A percentile compares a stretch with the other conserved stretches of the same genome.
Conservation (phyloP, 1,140 invertebrate genomes). For the Hydropsyche tenuis region DNA sequence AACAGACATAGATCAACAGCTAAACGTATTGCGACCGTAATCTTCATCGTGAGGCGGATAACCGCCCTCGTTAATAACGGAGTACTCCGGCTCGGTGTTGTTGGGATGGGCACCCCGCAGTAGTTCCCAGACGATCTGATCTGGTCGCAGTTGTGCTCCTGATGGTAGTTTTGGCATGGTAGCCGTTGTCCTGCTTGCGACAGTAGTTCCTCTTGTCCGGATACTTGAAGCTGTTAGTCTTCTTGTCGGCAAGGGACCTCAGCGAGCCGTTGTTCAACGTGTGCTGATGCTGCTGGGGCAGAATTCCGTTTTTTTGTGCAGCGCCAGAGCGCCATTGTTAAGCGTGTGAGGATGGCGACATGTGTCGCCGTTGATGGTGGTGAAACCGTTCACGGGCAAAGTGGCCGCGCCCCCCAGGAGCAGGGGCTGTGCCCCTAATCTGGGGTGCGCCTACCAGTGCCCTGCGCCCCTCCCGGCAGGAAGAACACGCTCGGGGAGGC, state of each 20-base stretch:
- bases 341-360: conserved; percentile 58
- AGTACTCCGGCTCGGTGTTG: conserved; percentile 59
- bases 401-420: conserved; percentile 68
- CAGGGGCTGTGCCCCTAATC: conserved; percentile 62
- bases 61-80: conserved; percentile 58
- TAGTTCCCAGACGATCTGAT: conserved; percentile 48
- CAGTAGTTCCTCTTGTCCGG: conserved; percentile 58
- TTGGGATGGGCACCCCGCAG: conserved; percentile 45
- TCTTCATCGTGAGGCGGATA: conserved; percentile 54
- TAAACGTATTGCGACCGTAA: conserved; percentile 61
- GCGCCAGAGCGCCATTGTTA: conserved; percentile 61
- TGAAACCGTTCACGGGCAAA: conserved; percentile 75
- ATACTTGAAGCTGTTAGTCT: conserved; percentile 58
- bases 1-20: conserved; percentile 56
- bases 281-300: conserved; percentile 37
- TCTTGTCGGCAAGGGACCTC: conserved; percentile 58
- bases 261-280: conserved; percentile 59
- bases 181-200: conserved; percentile 59
- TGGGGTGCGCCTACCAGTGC: conserved; percentile 62
- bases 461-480: conserved; percentile 64
- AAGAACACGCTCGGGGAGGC: conserved; percentile 76
- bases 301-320: conserved; percentile 49
- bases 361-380: conserved; percentile 73
- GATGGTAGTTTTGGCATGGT: conserved; percentile 59
- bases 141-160: conserved; percentile 52